Evolutionary conservation across 2,113 vertebrate species (phyloP).

Genomic region (Galeopterus variegatus): DNA sequence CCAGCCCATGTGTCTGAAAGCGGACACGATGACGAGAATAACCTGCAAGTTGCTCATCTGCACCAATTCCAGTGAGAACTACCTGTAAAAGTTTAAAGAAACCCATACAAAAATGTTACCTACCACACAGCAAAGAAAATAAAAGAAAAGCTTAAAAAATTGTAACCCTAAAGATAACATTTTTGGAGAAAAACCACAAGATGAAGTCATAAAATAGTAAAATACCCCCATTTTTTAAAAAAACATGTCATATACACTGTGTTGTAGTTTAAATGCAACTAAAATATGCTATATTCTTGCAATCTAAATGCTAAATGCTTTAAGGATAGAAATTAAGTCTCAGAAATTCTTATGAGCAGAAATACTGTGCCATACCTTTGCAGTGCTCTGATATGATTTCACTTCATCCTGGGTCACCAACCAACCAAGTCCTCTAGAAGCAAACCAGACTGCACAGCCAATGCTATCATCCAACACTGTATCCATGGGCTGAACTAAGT

Average conservation of each 20-base stretch:
- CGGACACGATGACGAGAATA: slow-evolving; percentile 95
- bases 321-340: neutral
- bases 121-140: neutral
- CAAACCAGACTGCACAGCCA: slow-evolving; percentile 98
- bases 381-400: slow-evolving; percentile 90
- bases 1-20: slow-evolving; percentile 90
- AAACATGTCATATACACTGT: neutral
- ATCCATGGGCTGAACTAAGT: slow-evolving; percentile 93
- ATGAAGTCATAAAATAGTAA: neutral
- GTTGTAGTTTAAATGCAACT: neutral
- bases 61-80: slow-evolving; percentile 96
- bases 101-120: neutral
- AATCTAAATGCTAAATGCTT: neutral
- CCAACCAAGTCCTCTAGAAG: slow-evolving; percentile 93
- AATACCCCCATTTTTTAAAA: slow-evolving; percentile 8
- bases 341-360: slow-evolving; percentile 19
- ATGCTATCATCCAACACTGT: slow-evolving; percentile 98
- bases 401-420: slow-evolving; percentile 82
- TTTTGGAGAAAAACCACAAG: slow-evolving; percentile 14
- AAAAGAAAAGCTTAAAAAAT: slow-evolving; percentile 14
- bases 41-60: slow-evolving; percentile 98
- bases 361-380: slow-evolving; percentile 90
- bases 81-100: slow-evolving; percentile 88
- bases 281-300: neutral
- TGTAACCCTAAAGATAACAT: neutral